Conservation (phyloP, 2,888 invertebrate species). For the Hecatera dysodea region DNA sequence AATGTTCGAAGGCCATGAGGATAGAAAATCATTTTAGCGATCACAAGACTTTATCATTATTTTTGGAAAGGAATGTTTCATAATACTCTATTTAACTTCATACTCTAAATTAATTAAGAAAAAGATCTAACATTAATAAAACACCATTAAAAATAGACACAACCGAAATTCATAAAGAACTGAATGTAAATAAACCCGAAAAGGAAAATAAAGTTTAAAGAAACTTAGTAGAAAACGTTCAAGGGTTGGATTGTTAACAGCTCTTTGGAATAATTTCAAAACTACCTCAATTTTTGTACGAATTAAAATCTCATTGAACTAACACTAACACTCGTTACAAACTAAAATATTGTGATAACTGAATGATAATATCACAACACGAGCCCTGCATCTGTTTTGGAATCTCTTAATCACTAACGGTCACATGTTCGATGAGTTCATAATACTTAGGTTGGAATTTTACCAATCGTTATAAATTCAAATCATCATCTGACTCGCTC, state of each 20-base stretch:
- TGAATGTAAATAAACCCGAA: constrained; percentile 7
- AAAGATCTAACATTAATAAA: constrained; percentile 6
- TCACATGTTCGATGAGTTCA: constrained; percentile 74
- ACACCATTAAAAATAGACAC: constrained; percentile 23
- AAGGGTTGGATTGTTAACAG: constrained; percentile 66
- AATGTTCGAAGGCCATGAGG: constrained; percentile 24
- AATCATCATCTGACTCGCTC: constrained; percentile 85
- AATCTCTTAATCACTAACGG: constrained; percentile 72
- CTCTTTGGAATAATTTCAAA: constrained; percentile 73
- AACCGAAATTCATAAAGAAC: constrained; percentile 36
- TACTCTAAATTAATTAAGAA: constrained; percentile 37
- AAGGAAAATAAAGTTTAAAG: constrained; percentile 38
- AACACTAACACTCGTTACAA: constrained; percentile 47
- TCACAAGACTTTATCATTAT: constrained; percentile 40
- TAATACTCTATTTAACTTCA: constrained; percentile 41
- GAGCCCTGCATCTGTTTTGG: constrained; percentile 77
- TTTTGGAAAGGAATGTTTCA: constrained; percentile 59
- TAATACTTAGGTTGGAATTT: constrained; percentile 78
- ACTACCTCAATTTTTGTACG: constrained; percentile 64
- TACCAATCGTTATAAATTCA: constrained; percentile 82
- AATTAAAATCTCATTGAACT: constrained; percentile 55
- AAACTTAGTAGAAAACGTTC: constrained; percentile 38
- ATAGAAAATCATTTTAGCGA: constrained; percentile 37
- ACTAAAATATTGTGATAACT: constrained; percentile 76
- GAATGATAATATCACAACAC: constrained; percentile 79